Percentiles rank a stretch among this genome's conserved stretches.
Evolutionary conservation across 2,888 invertebrate species (phyloP).

Genomic region (Acronicta aceris): DNA sequence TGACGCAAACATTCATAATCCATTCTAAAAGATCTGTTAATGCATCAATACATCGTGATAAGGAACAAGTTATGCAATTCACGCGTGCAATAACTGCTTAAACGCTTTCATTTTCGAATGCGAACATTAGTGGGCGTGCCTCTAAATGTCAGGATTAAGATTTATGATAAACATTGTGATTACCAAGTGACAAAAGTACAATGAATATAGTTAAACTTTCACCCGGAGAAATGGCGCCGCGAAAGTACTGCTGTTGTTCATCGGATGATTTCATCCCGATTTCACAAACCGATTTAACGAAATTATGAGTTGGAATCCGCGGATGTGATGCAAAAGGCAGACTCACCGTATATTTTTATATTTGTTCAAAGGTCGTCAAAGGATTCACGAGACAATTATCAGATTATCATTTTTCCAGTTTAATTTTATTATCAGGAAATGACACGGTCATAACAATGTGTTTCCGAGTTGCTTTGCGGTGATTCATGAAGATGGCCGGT

Average conservation of each 20-base stretch:
- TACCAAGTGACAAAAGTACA: conserved; percentile 84
- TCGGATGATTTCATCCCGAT: conserved; percentile 75
- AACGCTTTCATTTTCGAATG: conserved; percentile 77
- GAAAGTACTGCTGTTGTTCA: conserved; percentile 70
- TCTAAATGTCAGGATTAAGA: conserved; percentile 79
- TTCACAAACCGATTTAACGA: conserved; percentile 57
- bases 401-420: conserved; percentile 19
- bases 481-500: conserved; percentile 48
- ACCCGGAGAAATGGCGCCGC: conserved; percentile 78
- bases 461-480: conserved; percentile 39
- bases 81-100: conserved; percentile 62
- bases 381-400: conserved; percentile 23
- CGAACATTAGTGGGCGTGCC: conserved; percentile 74
- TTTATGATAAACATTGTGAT: conserved; percentile 81
- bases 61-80: conserved; percentile 63
- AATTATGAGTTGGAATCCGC: conserved; percentile 44
- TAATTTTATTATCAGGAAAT: conserved; percentile 34
- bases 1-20: conserved; percentile 37
- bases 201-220: conserved; percentile 82
- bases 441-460: conserved; percentile 20
- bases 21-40: conserved; percentile 61
- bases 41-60: conserved; percentile 59
- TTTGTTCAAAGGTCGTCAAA: conserved; percentile 32
- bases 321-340: conserved; percentile 33
- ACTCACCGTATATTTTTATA: conserved; percentile 30